These are phyloP conservation scores for Limnephilus auricula DNA, from an alignment of 2,888 invertebrate species.

Conservation along the genomic window DNA sequence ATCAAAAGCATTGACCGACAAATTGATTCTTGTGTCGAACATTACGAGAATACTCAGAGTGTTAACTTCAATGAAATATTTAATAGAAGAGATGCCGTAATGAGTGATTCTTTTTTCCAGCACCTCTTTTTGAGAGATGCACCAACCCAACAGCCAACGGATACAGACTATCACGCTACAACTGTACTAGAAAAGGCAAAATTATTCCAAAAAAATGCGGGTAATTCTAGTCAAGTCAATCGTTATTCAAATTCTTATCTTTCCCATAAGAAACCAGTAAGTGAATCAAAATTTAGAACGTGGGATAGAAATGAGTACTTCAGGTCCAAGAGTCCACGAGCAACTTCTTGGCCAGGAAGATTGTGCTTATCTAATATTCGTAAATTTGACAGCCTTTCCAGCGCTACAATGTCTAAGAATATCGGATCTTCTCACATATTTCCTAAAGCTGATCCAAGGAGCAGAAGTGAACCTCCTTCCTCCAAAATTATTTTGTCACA, in stretches of 20 bases:
- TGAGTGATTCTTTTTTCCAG: constrained; percentile 84
- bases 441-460: constrained; percentile 73
- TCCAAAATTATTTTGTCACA: constrained; percentile 77
- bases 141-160: constrained; percentile 69
- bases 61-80: constrained; percentile 75
- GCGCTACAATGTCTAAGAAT: constrained; percentile 71
- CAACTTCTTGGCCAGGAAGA: constrained; percentile 80
- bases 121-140: constrained; percentile 81
- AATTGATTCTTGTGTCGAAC: constrained; percentile 60
- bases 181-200: constrained; percentile 84
- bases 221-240: constrained; percentile 78
- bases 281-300: constrained; percentile 84
- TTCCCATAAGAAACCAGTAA: constrained; percentile 83
- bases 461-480: constrained; percentile 81
- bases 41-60: constrained; percentile 60
- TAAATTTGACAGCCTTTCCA: constrained; percentile 76
- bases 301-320: constrained; percentile 79
- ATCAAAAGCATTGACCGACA: constrained; percentile 59
- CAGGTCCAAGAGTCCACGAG: constrained; percentile 78
- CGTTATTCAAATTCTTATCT: constrained; percentile 81
- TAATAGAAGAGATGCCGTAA: constrained; percentile 78
- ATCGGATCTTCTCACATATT: constrained; percentile 61
- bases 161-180: constrained; percentile 74
- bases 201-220: constrained; percentile 80
- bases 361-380: constrained; percentile 74